Conservation (phyloP, 2,888 invertebrate species). For the Drosophila kuntzei region DNA sequence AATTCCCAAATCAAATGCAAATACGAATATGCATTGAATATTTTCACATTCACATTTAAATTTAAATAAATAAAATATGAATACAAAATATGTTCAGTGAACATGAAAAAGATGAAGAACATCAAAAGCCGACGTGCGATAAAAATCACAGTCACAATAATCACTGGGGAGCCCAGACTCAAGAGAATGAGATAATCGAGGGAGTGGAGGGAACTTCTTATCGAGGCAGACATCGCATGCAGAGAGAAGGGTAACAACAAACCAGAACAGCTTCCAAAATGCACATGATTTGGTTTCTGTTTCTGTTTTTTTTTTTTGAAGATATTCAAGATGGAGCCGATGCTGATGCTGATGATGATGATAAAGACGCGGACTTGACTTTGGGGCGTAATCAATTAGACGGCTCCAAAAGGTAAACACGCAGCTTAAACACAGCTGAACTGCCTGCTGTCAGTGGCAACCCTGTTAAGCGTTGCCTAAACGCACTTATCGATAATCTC, state of each 20-base stretch:
- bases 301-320: slow-evolving; percentile 12
- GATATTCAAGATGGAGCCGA: slow-evolving; percentile 7
- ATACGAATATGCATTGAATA: slow-evolving; percentile 61
- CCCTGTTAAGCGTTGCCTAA: slow-evolving; percentile 42
- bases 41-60: slow-evolving; percentile 56
- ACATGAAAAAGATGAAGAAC: slow-evolving; percentile 36
- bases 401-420: slow-evolving; percentile 71
- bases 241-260: slow-evolving; percentile 16
- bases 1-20: slow-evolving; percentile 73
- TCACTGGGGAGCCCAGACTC: slow-evolving; percentile 54
- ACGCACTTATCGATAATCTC: slow-evolving; percentile 75
- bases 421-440: slow-evolving; percentile 29
- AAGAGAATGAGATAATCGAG: neutral
- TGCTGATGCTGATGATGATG: slow-evolving; percentile 30
- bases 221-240: slow-evolving; percentile 41
- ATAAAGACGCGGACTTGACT: slow-evolving; percentile 41
- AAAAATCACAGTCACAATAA: slow-evolving; percentile 67
- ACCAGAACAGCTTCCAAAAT: slow-evolving; percentile 19
- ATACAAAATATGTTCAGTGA: slow-evolving; percentile 43
- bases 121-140: slow-evolving; percentile 70
- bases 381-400: slow-evolving; percentile 76
- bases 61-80: slow-evolving; percentile 72
- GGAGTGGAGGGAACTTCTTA: slow-evolving; percentile 22
- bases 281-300: slow-evolving; percentile 31
- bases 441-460: slow-evolving; percentile 45